Base-by-base conservation (phyloP, 2,797 vertebrate genomes). In the Enteromius paludinosus region DNA sequence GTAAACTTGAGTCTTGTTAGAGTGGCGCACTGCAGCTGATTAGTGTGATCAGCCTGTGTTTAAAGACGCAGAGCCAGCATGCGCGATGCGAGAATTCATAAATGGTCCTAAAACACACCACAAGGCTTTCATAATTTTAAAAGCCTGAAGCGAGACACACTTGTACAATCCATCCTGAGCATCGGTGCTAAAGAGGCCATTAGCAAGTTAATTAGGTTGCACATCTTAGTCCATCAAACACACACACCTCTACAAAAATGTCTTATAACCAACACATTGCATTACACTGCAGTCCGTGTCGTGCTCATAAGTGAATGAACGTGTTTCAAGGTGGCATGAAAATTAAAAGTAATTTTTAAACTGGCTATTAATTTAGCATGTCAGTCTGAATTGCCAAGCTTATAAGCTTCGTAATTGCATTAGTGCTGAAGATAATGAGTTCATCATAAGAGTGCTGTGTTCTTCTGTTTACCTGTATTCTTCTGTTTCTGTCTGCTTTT, bases 371-470 rank as follows among this genome's bases (percentile, higher is more conserved):
- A 77, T 85, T 79, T 68, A 87, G 87, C 45, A 83, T 89, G 89
- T 91, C 89, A 84, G 64, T 89, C 86, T 88, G 71, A 90, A 91
- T 92, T 90, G 89, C 87, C 64, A 59, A 86, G 90, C 89, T 83
- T 87, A 90, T 86, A 88, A 92, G 59, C 91, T 91, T 84, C 65
- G 75, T 87, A 77, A 73, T 89, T 30, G 33, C 86, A n/a, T 45
- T 20, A 68, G 35, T 64, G 17, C 30, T 33, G 14, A 81, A 25
- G 61, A 41, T 82, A 82, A 82, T 75, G 47, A 68, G 23, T 54
- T 75, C 23, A 41, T 66, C 74, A 74, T 66, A 61, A 41, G 61
- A 65, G 23, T 28, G 18, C 47, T 20, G 4, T 35, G 43, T 64
- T 30, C 47, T 73, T 59, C 20, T 64, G 17, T 71, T 61, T 59